These are phyloP conservation scores for Calypte anna DNA, from an alignment of 2,113 vertebrate genomes.

Conservation along the genomic window DNA sequence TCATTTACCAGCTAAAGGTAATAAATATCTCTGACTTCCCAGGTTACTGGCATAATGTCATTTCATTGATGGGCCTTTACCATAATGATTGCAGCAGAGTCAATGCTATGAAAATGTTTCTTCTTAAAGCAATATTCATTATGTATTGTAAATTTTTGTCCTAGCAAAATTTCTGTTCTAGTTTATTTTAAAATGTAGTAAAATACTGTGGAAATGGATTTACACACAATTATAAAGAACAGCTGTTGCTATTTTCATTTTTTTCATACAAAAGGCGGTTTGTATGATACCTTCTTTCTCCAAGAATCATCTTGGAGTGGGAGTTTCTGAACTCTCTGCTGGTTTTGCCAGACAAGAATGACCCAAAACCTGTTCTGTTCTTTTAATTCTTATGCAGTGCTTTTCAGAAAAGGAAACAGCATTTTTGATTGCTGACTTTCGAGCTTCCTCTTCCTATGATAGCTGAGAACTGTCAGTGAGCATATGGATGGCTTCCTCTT, in stretches of 20 bases:
- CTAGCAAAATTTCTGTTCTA: background rate
- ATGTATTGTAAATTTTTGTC: background rate
- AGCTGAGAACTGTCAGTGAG: background rate
- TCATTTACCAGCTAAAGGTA: background rate
- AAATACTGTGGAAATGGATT: background rate
- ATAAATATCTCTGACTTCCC: background rate
- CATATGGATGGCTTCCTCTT: background rate
- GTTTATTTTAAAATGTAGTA: background rate
- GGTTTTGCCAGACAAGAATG: background rate
- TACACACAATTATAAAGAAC: background rate
- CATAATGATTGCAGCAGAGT: background rate
- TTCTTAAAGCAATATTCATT: background rate
- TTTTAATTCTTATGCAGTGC: background rate
- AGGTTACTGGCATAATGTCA: background rate
- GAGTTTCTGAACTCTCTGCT: background rate
- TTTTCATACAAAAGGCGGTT: background rate
- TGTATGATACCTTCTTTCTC: background rate
- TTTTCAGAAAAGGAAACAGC: background rate
- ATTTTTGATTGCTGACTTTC: background rate
- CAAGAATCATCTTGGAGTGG: background rate
- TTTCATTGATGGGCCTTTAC: conserved; percentile 19
- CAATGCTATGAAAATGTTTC: background rate
- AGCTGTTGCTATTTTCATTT: background rate
- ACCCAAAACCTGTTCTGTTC: background rate
- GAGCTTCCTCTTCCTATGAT: background rate